phyloP scores from a whole-genome alignment of 2,888 invertebrate species.

The Teleogryllus oceanicus region DNA sequence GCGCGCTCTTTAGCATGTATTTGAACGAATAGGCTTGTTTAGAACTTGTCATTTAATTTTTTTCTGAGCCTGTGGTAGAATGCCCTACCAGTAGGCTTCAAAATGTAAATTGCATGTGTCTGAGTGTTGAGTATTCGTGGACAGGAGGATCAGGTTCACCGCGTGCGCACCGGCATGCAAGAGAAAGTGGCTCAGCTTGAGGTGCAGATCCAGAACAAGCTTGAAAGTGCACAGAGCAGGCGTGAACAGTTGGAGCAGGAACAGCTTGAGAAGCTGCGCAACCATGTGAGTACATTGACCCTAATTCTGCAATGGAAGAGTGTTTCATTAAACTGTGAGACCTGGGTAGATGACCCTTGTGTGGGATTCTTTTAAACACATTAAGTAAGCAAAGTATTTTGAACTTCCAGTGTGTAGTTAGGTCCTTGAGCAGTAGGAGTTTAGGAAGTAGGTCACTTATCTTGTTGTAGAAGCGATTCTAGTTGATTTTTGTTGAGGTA shows the following conservation, averaged over 20 bases:
- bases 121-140: slow-evolving; percentile 34
- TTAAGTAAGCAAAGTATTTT: slow-evolving; percentile 23
- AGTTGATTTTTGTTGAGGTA: too few species aligned
- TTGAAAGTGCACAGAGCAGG: slow-evolving; percentile 66
- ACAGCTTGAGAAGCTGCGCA: slow-evolving; percentile 72
- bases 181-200: slow-evolving; percentile 67
- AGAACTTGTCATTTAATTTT: too few species aligned
- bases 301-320: not conserved
- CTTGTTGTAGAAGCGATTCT: too few species aligned
- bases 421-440: too few species aligned
- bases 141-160: slow-evolving; percentile 72
- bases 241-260: slow-evolving; percentile 71
- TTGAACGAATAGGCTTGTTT: too few species aligned
- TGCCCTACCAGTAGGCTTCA: not conserved
- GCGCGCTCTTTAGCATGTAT: too few species aligned
- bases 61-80: not conserved
- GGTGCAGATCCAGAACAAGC: slow-evolving; percentile 64
- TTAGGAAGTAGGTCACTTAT: too few species aligned
- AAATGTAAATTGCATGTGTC: slow-evolving; percentile 40
- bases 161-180: slow-evolving; percentile 65
- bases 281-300: slow-evolving; percentile 62
- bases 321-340: not conserved
- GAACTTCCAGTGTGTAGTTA: not conserved
- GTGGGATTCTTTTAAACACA: slow-evolving; percentile 20
- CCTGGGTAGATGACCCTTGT: not conserved